Evolutionary conservation across 2,113 vertebrate genomes (phyloP).

Genomic region (Malurus cyaneus): DNA sequence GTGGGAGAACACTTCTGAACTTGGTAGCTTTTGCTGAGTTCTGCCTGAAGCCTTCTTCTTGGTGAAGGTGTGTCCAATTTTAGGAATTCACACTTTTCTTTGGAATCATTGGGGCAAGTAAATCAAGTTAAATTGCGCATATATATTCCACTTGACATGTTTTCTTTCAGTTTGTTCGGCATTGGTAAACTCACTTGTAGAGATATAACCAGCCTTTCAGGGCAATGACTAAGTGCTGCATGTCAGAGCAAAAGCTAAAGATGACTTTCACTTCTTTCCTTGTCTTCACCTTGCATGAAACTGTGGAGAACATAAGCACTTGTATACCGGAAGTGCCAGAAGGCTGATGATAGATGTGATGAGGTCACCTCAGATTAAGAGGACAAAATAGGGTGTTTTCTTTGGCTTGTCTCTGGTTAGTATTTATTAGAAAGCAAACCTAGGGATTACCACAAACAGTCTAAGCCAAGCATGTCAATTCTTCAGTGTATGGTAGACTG

Average conservation of each 20-base stretch:
- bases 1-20: neutral
- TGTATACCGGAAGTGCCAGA: conserved; percentile 11
- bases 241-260: conserved; percentile 8
- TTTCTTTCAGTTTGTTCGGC: conserved; percentile 1
- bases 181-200: neutral
- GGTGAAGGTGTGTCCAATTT: neutral
- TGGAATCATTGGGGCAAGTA: neutral
- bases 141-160: neutral
- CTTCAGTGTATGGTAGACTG: neutral
- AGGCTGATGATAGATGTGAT: neutral
- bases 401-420: conserved; percentile 45
- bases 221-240: neutral
- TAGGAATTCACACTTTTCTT: neutral
- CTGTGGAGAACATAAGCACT: neutral
- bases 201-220: neutral
- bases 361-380: conserved; percentile 46
- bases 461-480: conserved; percentile 7
- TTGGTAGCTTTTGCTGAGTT: neutral
- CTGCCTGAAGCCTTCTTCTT: neutral
- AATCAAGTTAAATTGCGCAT: neutral
- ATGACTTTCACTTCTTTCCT: conserved; percentile 4
- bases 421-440: conserved; percentile 57
- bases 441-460: conserved; percentile 37
- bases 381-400: conserved; percentile 37
- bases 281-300: neutral